Conservation (phyloP, 2,113 vertebrate genomes). For the Saccopteryx bilineata region DNA sequence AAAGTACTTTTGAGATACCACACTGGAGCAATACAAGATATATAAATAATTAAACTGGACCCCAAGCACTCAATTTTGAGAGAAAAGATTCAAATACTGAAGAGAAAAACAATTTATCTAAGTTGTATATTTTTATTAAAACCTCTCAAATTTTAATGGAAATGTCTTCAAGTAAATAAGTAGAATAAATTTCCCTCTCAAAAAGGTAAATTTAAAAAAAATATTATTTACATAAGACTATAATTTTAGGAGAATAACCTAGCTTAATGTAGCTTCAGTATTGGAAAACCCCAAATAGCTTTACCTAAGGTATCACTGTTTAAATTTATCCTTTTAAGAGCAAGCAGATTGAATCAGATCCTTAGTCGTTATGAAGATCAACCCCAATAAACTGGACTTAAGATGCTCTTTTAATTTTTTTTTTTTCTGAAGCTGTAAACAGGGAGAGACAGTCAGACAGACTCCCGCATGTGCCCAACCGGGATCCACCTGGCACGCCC, state of each 20-base stretch:
- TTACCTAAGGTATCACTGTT: not conserved
- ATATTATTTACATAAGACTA: not conserved
- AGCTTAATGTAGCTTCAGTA: not conserved
- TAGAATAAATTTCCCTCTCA: not conserved
- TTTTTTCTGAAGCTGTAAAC: no score
- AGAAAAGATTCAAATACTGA: not conserved
- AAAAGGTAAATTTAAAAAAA: conserved; percentile 22
- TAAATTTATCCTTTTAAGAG: conserved; percentile 7
- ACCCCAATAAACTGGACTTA: not conserved
- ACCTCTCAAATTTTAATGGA: not conserved
- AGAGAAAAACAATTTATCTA: not conserved
- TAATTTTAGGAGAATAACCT: not conserved
- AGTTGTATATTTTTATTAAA: conserved; percentile 4
- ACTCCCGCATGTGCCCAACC: no score
- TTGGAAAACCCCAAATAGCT: not conserved
- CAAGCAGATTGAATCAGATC: not conserved
- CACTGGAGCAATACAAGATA: not conserved
- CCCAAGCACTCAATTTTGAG: conserved; percentile 20
- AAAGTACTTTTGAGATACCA: not conserved
- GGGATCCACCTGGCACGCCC: no score
- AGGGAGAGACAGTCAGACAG: no score
- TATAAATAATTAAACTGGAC: conserved; percentile 31
- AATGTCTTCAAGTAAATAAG: not conserved
- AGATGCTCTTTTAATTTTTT: not conserved
- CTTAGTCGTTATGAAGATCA: not conserved